These are phyloP conservation scores for Clostera curtula DNA, from an alignment of 2,888 invertebrate species.

Conservation along the genomic window DNA sequence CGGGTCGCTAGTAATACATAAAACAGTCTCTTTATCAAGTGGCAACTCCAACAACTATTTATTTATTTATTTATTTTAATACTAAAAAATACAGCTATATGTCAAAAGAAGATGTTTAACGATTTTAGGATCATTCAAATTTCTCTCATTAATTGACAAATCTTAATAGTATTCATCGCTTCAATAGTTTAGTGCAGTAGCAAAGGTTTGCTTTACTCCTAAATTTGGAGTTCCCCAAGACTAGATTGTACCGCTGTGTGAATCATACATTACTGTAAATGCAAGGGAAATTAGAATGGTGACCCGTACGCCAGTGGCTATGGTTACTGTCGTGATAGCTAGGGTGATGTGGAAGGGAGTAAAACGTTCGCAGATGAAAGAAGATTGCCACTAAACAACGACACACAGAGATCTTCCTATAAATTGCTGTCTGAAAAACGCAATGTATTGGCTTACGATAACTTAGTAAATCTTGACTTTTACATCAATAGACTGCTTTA, in stretches of 20 bases:
- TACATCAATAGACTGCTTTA: too few relatives aligned
- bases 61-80: too few relatives aligned
- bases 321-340: constrained; percentile 35
- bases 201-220: constrained; percentile 39
- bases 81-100: neutral
- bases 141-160: constrained; percentile 32
- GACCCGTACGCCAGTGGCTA: constrained; percentile 32
- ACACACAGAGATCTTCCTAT: too few relatives aligned
- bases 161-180: constrained; percentile 41
- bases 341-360: too few relatives aligned
- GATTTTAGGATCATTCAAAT: constrained; percentile 16
- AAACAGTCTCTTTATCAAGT: too few relatives aligned
- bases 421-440: too few relatives aligned
- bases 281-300: constrained; percentile 26
- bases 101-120: constrained; percentile 3
- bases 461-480: too few relatives aligned
- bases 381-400: too few relatives aligned
- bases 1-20: too few relatives aligned
- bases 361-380: too few relatives aligned
- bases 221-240: constrained; percentile 21
- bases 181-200: constrained; percentile 51
- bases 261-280: constrained; percentile 40
- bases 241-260: constrained; percentile 13
- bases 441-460: too few relatives aligned
- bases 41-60: too few relatives aligned